Percentiles rank a stretch among this genome's conserved stretches.
These are phyloP conservation scores for Triplophysa yarkandensis DNA, from an alignment of 2,797 vertebrate species.

Conservation along the genomic window DNA sequence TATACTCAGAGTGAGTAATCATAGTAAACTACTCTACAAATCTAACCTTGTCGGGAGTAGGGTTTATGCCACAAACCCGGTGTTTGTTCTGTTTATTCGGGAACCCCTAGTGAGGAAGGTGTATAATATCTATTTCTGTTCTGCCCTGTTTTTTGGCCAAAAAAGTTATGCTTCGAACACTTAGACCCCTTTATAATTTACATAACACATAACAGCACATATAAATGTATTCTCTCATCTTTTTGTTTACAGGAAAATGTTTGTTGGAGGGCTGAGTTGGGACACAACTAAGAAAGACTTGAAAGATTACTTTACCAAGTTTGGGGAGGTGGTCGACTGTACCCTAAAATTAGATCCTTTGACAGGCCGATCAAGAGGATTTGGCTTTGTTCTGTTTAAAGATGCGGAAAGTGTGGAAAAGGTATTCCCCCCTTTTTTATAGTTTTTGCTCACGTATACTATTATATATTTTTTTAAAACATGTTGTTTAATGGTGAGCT, in stretches of 20 bases:
- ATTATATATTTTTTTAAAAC: neutral
- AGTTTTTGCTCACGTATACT: neutral
- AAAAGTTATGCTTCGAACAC: neutral
- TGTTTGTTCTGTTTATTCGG: too few species aligned
- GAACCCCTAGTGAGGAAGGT: too few species aligned
- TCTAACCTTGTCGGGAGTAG: too few species aligned
- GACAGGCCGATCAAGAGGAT: slow-evolving; percentile 88
- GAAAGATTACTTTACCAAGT: slow-evolving; percentile 90
- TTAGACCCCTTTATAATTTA: neutral
- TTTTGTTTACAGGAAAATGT: slow-evolving; percentile 84
- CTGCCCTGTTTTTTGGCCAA: too few species aligned
- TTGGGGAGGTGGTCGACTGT: slow-evolving; percentile 89
- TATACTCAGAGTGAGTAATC: too few species aligned
- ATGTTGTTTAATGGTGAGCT: neutral
- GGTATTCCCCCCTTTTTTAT: slow-evolving; percentile 68
- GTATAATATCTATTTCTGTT: too few species aligned
- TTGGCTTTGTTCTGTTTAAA: slow-evolving; percentile 90
- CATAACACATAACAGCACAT: neutral
- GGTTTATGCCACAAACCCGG: too few species aligned
- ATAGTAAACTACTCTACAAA: too few species aligned
- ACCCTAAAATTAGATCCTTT: slow-evolving; percentile 90
- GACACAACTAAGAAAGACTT: slow-evolving; percentile 93
- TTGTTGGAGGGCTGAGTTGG: slow-evolving; percentile 91
- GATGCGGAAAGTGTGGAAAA: slow-evolving; percentile 88
- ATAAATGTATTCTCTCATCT: neutral